Conservation (phyloP, 2,888 invertebrate species). For the Leucophenga maculata region DNA sequence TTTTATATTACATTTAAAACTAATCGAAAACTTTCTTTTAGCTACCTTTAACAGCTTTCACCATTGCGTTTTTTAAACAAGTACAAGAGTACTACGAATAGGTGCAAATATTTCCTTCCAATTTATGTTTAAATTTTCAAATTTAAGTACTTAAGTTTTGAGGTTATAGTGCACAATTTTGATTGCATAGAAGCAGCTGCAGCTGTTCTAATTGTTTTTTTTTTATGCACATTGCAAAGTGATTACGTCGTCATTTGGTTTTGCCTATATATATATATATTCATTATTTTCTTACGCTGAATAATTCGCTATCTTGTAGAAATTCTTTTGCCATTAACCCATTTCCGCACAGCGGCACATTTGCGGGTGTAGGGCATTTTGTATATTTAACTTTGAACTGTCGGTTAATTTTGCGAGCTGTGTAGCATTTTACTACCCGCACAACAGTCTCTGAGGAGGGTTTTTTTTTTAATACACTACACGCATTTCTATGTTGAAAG, state of each 20-base stretch:
- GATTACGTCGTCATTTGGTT: constrained; percentile 66
- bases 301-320: constrained; percentile 18
- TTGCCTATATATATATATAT: no score
- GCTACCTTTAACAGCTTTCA: neutral
- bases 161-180: constrained; percentile 9
- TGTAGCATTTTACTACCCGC: no score
- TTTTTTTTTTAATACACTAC: no score
- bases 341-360: neutral
- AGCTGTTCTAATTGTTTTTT: constrained; percentile 25
- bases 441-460: no score
- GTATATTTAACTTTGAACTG: no score
- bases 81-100: neutral
- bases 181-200: constrained; percentile 4
- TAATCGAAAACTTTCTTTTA: neutral
- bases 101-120: constrained; percentile 20
- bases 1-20: no score
- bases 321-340: constrained; percentile 17
- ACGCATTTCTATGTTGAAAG: no score
- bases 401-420: no score
- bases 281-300: constrained; percentile 44
- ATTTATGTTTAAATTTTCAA: neutral
- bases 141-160: neutral
- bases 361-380: no score
- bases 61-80: no score
- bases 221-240: constrained; percentile 55